Base-by-base conservation (phyloP, 1,140 invertebrate genomes). In the Zaprionus ghesquierei region DNA sequence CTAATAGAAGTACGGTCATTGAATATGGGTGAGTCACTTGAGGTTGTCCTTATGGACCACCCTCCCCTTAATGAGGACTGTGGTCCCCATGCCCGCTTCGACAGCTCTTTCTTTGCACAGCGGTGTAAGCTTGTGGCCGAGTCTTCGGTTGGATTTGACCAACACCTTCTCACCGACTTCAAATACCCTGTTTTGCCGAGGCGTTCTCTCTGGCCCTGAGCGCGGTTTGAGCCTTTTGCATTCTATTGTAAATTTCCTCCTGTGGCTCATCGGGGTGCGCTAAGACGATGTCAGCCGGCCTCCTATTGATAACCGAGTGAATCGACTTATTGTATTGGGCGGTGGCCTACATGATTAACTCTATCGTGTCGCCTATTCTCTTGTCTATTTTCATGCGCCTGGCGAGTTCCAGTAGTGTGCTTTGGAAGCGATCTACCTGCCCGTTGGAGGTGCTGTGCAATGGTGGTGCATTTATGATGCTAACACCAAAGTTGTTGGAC, bases 241-340 rank as follows among this genome's bases (percentile, higher is more conserved):
- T 51, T 6, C 18, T 59, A 5, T 51, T 38, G 3, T 53, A 4
- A 8, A 41, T 51, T n/a, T 51, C 10, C 13, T 10, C 20, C 15
- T 65, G 62, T 15, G 62, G 41, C 38, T 65, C 53, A 23, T 31
- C 51, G 1, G 51, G 25, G 38, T 33, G 27, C 20, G 53, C 12
- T 12, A 35, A 53, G 5, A 56, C 38, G 3, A 44, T n/a, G 23
- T 58, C 55, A 27, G 8, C 35, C 13, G 55, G 55, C 5, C 35
- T 58, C n/a, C 5, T 22, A 20, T 44, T 20, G 13, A 29, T 8
- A 8, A 60, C 38, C 13, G 23, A 44, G 38, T 44, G 55, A 13
- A 56, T 38, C n/a, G 33, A 56, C 27, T 22, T 23, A 50, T 29
- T 55, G 10, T 55, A 64, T 23, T 53, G 12, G 2, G 13, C 18